Conservation (phyloP, 2,113 vertebrate genomes). For the Phycodurus eques region DNA sequence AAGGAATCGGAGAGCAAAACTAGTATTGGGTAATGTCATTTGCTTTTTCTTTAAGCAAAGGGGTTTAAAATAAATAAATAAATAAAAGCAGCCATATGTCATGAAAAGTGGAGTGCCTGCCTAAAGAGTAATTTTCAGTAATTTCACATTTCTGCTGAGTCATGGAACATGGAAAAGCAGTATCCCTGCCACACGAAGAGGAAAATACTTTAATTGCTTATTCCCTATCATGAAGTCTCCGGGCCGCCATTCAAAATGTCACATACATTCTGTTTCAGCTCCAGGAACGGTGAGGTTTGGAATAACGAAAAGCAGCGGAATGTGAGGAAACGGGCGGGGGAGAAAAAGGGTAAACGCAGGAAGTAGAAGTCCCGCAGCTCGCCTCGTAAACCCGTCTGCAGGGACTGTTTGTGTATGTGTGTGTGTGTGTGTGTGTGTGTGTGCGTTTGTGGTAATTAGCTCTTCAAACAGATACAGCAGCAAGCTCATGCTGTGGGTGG, state of each 20-base stretch:
- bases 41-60: too few relatives aligned
- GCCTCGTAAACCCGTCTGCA: conserved; percentile 15
- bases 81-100: too few relatives aligned
- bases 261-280: not conserved
- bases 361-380: conserved; percentile 1
- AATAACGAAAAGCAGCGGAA: not conserved
- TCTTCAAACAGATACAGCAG: conserved; percentile 57
- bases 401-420: conserved; percentile 12
- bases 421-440: conserved; percentile 10
- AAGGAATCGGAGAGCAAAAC: too few relatives aligned
- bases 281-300: not conserved
- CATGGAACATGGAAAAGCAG: not conserved
- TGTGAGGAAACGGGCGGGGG: not conserved
- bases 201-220: not conserved
- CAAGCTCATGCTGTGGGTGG: conserved; percentile 33
- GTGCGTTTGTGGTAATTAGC: conserved; percentile 50
- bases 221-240: not conserved
- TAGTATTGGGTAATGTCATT: too few relatives aligned
- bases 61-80: too few relatives aligned
- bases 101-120: too few relatives aligned
- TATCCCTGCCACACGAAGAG: not conserved
- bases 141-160: not conserved
- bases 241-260: not conserved
- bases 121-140: not conserved
- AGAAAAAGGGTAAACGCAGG: not conserved